Evolutionary conservation across 1,140 invertebrate species (phyloP).

Genomic region (Orchesella cincta): DNA sequence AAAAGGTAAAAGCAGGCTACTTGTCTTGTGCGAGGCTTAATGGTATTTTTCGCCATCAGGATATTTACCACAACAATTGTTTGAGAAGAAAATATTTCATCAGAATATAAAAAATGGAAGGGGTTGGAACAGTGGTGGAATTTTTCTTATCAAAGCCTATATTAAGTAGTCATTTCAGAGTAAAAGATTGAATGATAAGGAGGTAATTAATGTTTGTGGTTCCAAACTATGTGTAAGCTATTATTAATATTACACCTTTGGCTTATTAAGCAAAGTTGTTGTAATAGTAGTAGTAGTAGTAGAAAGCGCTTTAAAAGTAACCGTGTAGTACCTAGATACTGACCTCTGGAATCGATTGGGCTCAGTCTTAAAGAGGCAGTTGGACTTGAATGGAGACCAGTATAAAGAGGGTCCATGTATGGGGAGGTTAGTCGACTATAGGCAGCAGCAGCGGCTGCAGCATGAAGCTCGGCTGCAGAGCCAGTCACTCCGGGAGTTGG

Average conservation of each 20-base stretch:
- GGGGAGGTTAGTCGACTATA: constrained; percentile 64
- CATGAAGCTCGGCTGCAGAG: constrained; percentile 52
- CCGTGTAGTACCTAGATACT: no score
- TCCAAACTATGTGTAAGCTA: constrained; percentile 1
- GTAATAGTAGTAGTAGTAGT: no score
- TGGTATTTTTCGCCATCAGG: no score
- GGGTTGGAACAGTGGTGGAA: not conserved
- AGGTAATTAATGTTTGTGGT: constrained; percentile 3
- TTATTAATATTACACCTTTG: constrained; percentile 23
- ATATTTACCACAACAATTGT: no score
- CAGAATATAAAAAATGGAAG: not conserved
- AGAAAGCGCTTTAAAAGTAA: no score
- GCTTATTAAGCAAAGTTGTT: no score
- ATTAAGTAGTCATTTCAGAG: constrained; percentile 1
- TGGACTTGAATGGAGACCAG: constrained; percentile 61
- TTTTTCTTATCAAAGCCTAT: not conserved
- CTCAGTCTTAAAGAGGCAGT: constrained; percentile 60
- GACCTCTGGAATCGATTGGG: constrained; percentile 57
- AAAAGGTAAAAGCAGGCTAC: no score
- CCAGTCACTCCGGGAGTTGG: constrained; percentile 44
- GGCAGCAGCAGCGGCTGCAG: constrained; percentile 56
- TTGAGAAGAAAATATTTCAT: no score
- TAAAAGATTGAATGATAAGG: constrained; percentile 10
- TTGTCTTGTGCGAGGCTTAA: no score
- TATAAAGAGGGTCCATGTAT: constrained; percentile 70